Evolutionary conservation across 1,140 invertebrate species (phyloP), one percentile per base, ranked within the genome.

Genomic region (Steinernema feltiae): DNA sequence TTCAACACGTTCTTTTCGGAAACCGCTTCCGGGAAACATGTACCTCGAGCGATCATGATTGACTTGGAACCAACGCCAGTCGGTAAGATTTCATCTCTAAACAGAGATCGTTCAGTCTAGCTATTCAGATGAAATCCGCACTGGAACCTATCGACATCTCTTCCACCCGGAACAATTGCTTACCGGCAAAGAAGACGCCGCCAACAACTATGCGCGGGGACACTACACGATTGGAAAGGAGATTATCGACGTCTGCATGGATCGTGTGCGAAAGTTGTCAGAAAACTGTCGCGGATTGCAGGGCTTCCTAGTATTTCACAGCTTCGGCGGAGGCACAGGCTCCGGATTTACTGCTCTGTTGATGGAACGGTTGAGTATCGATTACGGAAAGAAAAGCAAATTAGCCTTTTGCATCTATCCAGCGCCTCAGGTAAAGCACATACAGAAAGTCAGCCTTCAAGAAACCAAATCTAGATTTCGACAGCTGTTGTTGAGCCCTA

Each of bases 1-100:
- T 93, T 93, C 87, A 93, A 93, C 86, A 93, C 93, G 3, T 94
- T 94, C 87, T 94, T 94, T 89, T 92, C 91, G 81, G 93, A 95
- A 87, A 95, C 93, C 41, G 92, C 92, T 27, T 90, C 92, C 63
- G 93, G 92, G 71, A 94, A 94, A 86, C 92, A 94, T 87, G 92
- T 94, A 24, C 92, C 92, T 0, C 87, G 92, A 79, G 92, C 93
- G 12, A 53, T 92, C 15, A 94, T 93, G 85, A 92, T 94, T 1
- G 93, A 94, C 87, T 88, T 94, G 77, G 93, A 94, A 86, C 92
- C 93, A 15, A 93, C 92, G 78, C 92, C 93, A 24, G 92, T 94
- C 15, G 92, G 92, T 92, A 80, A 88, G 90, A n/a, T 83, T 18
- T 21, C 0, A 21, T 73, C 30, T 27, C 17, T 18, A n/a, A 21